Base-by-base conservation (phyloP, 2,113 vertebrate genomes). In the Aptenodytes patagonicus region DNA sequence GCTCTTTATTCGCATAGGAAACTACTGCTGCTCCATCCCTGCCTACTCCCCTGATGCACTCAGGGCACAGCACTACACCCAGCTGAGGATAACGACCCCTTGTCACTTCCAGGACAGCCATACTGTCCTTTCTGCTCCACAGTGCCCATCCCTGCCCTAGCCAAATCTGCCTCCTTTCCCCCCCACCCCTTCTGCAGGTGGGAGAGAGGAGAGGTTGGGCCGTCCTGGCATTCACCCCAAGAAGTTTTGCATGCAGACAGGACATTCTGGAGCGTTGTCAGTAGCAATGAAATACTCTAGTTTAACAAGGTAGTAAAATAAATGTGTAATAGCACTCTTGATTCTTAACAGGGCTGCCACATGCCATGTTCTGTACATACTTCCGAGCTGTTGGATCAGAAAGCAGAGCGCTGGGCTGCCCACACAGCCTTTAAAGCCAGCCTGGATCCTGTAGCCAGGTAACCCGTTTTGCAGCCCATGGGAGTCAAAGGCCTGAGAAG, bases 221-320 rank as follows among this genome's bases (percentile, higher is more conserved):
- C 2, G 0, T 51, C 38, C 71, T 92, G 42, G 46, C 54, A 22
- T 18, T 94, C 62, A 38, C 32, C 49, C 29, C 34, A 14, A 13
- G 20, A 57, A 25, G 60, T n/a, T 84, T 40, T 72, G 29, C 4
- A 0, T 62, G 87, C 85, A 77, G 57, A 26, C 21, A 29, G 46
- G 72, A 47, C 60, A 12, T 54, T 83, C 88, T 68, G 86, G 60
- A 81, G 64, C 42, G 2, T 29, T 58, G 58, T 79, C 52, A 71
- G 52, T 12, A 65, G 77, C 89, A 32, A 6, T 54, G 61, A 85
- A 79, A 89, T 28, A 49, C n/a, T 83, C 54, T 62, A 28, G n/a
- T 76, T 93, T 92, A 95, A 92, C 87, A 91, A 76, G 66, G 89
- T 29, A 82, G 84, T 95, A 71, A 93, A 93, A 92, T 40, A 65